phyloP scores from a whole-genome alignment of 2,888 invertebrate genomes.

The Ophonus ardosiacus region DNA sequence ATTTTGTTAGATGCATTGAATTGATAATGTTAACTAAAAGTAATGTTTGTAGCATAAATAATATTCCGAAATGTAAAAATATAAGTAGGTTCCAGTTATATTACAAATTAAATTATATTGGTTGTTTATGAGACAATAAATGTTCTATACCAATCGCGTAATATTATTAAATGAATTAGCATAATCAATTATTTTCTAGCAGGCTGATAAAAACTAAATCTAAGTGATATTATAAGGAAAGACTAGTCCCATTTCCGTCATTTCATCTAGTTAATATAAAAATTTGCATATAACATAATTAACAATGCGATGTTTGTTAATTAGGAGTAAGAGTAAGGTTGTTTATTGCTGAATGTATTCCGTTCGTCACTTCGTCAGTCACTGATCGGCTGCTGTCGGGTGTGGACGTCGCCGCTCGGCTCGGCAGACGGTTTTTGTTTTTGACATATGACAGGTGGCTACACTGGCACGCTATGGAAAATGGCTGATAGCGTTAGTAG shows the following conservation, averaged over 20 bases:
- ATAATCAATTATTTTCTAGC: slow-evolving; percentile 14
- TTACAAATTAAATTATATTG: background rate
- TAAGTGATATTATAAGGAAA: slow-evolving; percentile 17
- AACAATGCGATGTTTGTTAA: slow-evolving; percentile 61
- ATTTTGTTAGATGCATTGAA: too few relatives aligned
- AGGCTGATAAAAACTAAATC: background rate
- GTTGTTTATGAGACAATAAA: background rate
- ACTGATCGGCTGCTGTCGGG: slow-evolving; percentile 45
- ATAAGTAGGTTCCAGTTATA: background rate
- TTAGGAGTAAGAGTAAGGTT: slow-evolving; percentile 51
- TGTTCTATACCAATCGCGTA: background rate
- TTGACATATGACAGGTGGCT: slow-evolving; percentile 75
- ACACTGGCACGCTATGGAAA: slow-evolving; percentile 74
- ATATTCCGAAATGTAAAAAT: background rate
- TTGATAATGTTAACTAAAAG: too few relatives aligned
- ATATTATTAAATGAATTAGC: background rate
- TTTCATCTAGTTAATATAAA: slow-evolving; percentile 47
- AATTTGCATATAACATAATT: slow-evolving; percentile 62
- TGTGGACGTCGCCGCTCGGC: slow-evolving; percentile 59
- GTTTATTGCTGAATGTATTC: slow-evolving; percentile 44
- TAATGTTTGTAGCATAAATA: too few relatives aligned
- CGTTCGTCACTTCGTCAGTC: slow-evolving; percentile 6
- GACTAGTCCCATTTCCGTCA: slow-evolving; percentile 46
- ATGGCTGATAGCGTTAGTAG: slow-evolving; percentile 72
- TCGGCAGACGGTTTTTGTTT: slow-evolving; percentile 70